Evolutionary conservation across 1,140 invertebrate species (phyloP).

Genomic region (Vollenhovia emeryi): DNA sequence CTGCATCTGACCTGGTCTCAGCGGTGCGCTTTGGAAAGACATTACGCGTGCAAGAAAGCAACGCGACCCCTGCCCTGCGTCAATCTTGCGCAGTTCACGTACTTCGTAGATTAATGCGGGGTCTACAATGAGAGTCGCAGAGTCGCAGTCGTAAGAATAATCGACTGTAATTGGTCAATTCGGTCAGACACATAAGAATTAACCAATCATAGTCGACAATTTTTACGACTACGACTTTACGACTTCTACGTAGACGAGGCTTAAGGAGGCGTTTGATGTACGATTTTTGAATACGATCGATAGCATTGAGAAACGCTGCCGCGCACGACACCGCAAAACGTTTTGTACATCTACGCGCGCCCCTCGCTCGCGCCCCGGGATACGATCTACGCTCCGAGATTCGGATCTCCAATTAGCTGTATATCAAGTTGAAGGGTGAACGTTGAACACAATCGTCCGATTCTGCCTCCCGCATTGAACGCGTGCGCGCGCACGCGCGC

Average conservation of each 20-base stretch:
- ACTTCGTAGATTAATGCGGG: neutral
- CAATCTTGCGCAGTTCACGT: neutral
- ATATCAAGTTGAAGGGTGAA: slow-evolving; percentile 78
- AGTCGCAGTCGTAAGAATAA: too few species aligned
- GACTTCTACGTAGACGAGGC: too few species aligned
- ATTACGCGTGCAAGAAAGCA: neutral
- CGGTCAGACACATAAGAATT: too few species aligned
- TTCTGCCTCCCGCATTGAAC: slow-evolving; percentile 33
- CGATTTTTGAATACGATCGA: neutral
- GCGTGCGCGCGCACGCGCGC: neutral
- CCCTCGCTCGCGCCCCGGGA: slow-evolving; percentile 17
- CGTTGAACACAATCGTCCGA: slow-evolving; percentile 50
- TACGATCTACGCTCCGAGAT: slow-evolving; percentile 74
- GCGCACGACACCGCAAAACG: slow-evolving; percentile 29
- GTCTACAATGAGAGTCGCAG: too few species aligned
- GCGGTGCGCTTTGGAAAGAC: neutral
- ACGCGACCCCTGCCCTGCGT: neutral
- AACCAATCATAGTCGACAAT: too few species aligned
- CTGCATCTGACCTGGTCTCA: neutral
- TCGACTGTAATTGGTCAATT: too few species aligned
- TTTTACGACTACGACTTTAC: too few species aligned
- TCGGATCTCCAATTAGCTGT: slow-evolving; percentile 85
- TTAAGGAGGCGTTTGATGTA: neutral
- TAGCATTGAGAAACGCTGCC: slow-evolving; percentile 48
- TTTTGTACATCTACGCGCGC: slow-evolving; percentile 49